Evolutionary conservation across 1,140 invertebrate species (phyloP).

Genomic region (Thaumatotibia leucotreta): DNA sequence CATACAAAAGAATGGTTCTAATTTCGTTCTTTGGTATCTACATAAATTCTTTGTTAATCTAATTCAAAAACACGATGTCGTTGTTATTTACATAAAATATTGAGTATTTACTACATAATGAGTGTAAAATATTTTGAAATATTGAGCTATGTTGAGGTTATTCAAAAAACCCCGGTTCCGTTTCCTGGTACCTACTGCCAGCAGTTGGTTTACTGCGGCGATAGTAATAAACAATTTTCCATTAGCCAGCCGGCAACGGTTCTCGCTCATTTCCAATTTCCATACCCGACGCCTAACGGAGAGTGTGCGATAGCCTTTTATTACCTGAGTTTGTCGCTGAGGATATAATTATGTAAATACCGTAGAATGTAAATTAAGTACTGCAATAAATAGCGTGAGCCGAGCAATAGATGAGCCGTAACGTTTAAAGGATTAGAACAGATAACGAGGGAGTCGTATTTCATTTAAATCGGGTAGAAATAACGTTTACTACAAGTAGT

Average conservation of each 20-base stretch:
- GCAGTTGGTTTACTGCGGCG: conserved; percentile 11
- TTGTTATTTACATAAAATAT: no score
- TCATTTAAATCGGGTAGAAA: neutral
- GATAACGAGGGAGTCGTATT: neutral
- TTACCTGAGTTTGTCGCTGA: conserved; percentile 53
- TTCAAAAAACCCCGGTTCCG: no score
- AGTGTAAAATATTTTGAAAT: no score
- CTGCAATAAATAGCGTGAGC: conserved; percentile 49
- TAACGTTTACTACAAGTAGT: no score
- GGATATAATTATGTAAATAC: conserved; percentile 66
- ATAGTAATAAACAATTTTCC: conserved; percentile 65
- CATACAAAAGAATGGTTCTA: no score
- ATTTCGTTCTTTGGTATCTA: no score
- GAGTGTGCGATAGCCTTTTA: conserved; percentile 52
- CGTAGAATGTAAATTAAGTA: conserved; percentile 57
- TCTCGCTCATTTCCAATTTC: conserved; percentile 44
- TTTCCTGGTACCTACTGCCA: neutral
- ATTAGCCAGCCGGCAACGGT: conserved; percentile 41
- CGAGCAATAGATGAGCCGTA: conserved; percentile 35
- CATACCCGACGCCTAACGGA: conserved; percentile 43
- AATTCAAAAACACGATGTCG: no score
- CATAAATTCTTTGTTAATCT: no score
- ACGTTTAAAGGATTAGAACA: conserved; percentile 19
- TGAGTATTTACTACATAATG: no score
- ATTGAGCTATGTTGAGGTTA: no score